Evolutionary conservation across 92 coral and sea anemone species (phyloP).

Genomic region (Heliopora coerulea): DNA sequence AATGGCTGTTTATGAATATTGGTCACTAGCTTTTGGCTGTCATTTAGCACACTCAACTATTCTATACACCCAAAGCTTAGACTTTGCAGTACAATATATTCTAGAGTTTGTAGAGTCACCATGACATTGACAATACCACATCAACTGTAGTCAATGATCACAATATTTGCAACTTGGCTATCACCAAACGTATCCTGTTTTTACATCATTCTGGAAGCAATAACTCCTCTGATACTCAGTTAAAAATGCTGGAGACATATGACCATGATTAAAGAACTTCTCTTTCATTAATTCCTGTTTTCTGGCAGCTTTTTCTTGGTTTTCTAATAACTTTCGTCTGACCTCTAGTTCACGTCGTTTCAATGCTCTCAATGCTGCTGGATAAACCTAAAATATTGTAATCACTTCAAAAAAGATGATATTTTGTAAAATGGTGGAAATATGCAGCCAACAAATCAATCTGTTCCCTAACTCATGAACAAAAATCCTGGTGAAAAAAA

Average conservation of each 20-base stretch:
- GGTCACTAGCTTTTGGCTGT: no score
- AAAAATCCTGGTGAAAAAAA: no score
- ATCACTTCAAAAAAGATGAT: no score
- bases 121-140: no score
- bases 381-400: constrained; percentile 71
- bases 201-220: constrained; percentile 70
- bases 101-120: no score
- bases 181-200: constrained; percentile 40
- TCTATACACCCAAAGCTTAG: no score
- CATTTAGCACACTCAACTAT: no score
- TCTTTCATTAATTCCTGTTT: constrained; percentile 57
- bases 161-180: not conserved
- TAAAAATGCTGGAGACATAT: constrained; percentile 45
- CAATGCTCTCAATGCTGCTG: constrained; percentile 92
- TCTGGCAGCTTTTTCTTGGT: constrained; percentile 55
- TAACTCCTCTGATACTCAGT: constrained; percentile 97
- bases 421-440: no score
- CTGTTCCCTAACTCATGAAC: no score
- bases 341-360: constrained; percentile 87
- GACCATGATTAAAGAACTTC: constrained; percentile 19
- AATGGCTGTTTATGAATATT: no score
- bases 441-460: no score
- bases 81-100: no score
- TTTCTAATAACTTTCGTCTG: constrained; percentile 70
- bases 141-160: not conserved